These are phyloP conservation scores for Latrodectus elegans DNA, from an alignment of 2,888 invertebrate species.

Conservation along the genomic window DNA sequence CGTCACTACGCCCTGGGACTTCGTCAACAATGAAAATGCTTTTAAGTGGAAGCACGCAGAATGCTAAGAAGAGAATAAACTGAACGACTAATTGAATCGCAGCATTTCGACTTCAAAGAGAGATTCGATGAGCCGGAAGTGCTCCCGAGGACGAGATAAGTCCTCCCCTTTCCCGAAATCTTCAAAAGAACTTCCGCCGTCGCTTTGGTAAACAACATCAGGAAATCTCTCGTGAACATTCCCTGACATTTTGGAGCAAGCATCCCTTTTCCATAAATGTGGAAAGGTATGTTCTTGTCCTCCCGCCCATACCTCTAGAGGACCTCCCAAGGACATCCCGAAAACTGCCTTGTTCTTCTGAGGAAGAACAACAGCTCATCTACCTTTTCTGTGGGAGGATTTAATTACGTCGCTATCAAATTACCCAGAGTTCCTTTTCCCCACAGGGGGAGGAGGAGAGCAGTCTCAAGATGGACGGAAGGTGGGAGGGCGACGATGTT, in stretches of 20 bases:
- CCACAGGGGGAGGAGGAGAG: conserved; percentile 10
- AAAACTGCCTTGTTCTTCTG: conserved; percentile 13
- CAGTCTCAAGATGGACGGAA: not conserved
- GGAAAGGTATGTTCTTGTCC: conserved; percentile 11
- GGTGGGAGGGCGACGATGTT: conserved; percentile 1
- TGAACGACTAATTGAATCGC: not conserved
- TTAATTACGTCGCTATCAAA: conserved; percentile 60
- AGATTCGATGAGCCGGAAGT: conserved; percentile 1
- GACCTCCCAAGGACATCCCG: conserved; percentile 1
- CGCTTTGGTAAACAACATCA: conserved; percentile 32
- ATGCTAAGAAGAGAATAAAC: not conserved
- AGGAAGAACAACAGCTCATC: conserved; percentile 20
- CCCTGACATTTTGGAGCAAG: not conserved
- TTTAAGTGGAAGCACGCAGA: not conserved
- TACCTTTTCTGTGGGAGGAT: conserved; percentile 24
- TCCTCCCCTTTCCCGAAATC: not conserved
- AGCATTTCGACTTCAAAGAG: conserved; percentile 2
- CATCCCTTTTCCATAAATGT: conserved; percentile 30
- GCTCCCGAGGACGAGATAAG: not conserved
- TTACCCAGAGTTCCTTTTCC: conserved; percentile 41
- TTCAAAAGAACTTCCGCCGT: conserved; percentile 4
- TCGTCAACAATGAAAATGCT: not conserved
- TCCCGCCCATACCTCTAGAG: conserved; percentile 9
- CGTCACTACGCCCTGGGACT: not conserved
- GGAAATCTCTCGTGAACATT: not conserved